A percentile compares a stretch with the other conserved stretches of the same genome.
Conservation (phyloP, 2,888 invertebrate genomes). For the Blera fallax region DNA sequence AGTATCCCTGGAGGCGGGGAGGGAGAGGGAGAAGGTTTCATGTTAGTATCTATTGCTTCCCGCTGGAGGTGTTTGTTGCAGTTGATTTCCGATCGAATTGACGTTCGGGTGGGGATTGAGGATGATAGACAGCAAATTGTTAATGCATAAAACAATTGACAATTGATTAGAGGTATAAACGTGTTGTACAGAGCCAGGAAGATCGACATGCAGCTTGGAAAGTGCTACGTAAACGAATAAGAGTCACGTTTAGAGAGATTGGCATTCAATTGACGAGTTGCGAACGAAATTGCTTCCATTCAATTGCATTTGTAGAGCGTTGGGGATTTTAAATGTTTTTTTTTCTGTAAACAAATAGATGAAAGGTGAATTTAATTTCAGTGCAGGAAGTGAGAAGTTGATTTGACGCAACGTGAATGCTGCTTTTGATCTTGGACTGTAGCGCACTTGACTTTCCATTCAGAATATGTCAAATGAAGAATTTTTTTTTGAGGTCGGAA, state of each 20-base stretch:
- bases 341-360: slow-evolving; percentile 2
- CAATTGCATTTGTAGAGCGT: background rate
- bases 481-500: too few species aligned
- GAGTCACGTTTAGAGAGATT: slow-evolving; percentile 24
- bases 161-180: slow-evolving; percentile 31
- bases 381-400: too few species aligned
- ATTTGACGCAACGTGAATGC: too few species aligned
- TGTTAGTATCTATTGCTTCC: background rate
- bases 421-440: too few species aligned
- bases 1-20: background rate
- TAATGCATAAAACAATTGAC: slow-evolving; percentile 48
- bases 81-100: background rate
- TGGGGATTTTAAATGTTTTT: background rate
- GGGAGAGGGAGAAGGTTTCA: background rate
- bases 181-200: background rate
- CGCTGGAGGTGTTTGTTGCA: slow-evolving; percentile 12
- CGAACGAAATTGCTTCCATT: slow-evolving; percentile 17
- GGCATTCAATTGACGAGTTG: slow-evolving; percentile 12
- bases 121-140: slow-evolving; percentile 42
- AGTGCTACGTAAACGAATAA: slow-evolving; percentile 14
- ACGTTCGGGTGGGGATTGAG: background rate
- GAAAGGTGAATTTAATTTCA: too few species aligned
- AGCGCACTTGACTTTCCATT: too few species aligned
- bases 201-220: slow-evolving; percentile 42
- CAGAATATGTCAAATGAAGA: too few species aligned